Evolutionary conservation across 2,888 invertebrate genomes (phyloP).

Genomic region (Nysson spinosus): DNA sequence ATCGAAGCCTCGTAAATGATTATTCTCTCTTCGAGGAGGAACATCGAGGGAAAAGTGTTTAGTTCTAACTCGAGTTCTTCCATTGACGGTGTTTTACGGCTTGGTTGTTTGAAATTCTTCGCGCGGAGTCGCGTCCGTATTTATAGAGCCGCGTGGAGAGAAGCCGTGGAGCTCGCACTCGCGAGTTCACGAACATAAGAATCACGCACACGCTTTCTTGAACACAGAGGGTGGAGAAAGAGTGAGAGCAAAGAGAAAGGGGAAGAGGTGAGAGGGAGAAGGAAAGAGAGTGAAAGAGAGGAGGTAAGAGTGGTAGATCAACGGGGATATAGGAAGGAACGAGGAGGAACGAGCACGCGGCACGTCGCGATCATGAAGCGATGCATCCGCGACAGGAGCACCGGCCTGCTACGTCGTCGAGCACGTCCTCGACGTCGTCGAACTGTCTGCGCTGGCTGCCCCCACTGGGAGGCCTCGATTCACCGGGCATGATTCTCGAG

Average conservation of each 20-base stretch:
- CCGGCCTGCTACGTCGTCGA: slow-evolving; percentile 57
- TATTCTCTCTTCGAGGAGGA: slow-evolving; percentile 6
- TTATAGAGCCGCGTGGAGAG: slow-evolving; percentile 64
- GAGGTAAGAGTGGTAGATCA: slow-evolving; percentile 18
- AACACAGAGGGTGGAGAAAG: background rate
- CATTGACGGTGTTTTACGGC: slow-evolving; percentile 52
- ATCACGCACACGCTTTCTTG: slow-evolving; percentile 8
- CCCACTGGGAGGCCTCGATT: slow-evolving; percentile 43
- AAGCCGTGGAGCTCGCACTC: slow-evolving; percentile 30
- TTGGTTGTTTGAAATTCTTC: slow-evolving; percentile 67
- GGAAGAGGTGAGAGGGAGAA: background rate
- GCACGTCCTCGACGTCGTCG: slow-evolving; percentile 57
- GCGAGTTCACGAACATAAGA: slow-evolving; percentile 48
- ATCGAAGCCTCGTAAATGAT: too few relatives aligned
- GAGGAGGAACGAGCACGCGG: slow-evolving; percentile 37
- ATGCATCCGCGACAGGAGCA: slow-evolving; percentile 65
- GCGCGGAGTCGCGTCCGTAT: slow-evolving; percentile 64
- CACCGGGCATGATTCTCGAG: slow-evolving; percentile 47
- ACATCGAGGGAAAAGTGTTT: slow-evolving; percentile 8
- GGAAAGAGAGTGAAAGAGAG: slow-evolving; percentile 4
- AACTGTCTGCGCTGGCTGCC: slow-evolving; percentile 49
- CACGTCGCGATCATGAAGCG: slow-evolving; percentile 66
- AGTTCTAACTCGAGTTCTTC: slow-evolving; percentile 25
- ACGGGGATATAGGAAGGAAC: slow-evolving; percentile 25
- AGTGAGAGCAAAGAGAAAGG: slow-evolving; percentile 5